Conservation (phyloP, 2,888 invertebrate genomes). For the Halictus quadricinctus region DNA sequence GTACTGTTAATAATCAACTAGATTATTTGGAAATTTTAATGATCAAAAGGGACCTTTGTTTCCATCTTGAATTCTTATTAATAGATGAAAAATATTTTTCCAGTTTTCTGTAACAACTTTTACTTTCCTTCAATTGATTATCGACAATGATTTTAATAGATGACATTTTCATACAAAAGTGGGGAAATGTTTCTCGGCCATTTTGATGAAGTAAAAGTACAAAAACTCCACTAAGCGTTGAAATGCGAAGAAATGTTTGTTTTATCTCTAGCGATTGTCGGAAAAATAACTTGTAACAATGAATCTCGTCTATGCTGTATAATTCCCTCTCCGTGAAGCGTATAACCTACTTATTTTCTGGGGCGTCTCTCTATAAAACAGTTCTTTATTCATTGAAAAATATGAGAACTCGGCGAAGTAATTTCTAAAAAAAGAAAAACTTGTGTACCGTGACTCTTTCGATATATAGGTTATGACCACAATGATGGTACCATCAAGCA, state of each 20-base stretch:
- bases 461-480: not conserved
- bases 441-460: not conserved
- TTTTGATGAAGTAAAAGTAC: not conserved
- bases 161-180: not conserved
- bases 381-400: slow-evolving; percentile 19
- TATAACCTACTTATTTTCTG: slow-evolving; percentile 14
- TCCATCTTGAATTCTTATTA: no score
- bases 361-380: slow-evolving; percentile 13
- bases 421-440: slow-evolving; percentile 2
- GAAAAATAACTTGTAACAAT: slow-evolving; percentile 6
- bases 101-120: not conserved
- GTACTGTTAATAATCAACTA: no score
- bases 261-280: not conserved
- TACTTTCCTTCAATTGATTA: not conserved
- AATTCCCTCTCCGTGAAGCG: slow-evolving; percentile 8
- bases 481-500: not conserved
- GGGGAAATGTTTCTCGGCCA: not conserved
- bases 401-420: not conserved
- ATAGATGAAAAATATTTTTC: not conserved
- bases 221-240: not conserved
- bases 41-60: no score
- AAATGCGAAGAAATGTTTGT: not conserved
- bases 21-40: no score
- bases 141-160: not conserved
- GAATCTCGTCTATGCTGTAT: slow-evolving; percentile 10